These are phyloP conservation scores for Athene noctua DNA, from an alignment of 2,113 vertebrate species.

Conservation along the genomic window DNA sequence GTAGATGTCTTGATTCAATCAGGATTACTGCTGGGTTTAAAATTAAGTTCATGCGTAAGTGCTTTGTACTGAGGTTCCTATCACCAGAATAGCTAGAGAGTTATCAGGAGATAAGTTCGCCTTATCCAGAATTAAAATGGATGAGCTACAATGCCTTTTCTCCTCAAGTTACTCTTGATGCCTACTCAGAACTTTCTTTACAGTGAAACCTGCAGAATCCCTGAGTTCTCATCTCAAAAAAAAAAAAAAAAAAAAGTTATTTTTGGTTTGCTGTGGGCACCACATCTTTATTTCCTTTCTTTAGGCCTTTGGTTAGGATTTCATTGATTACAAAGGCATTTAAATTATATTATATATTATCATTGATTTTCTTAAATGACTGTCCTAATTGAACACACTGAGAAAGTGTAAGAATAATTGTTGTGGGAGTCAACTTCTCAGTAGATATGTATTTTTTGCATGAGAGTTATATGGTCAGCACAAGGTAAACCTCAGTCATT, in stretches of 20 bases:
- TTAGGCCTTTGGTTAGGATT: background rate
- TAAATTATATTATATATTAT: background rate
- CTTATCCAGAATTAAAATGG: constrained; percentile 5
- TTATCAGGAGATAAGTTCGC: constrained; percentile 6
- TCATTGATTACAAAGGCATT: background rate
- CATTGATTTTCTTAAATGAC: background rate
- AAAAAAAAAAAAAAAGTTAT: background rate
- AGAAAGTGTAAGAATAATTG: background rate
- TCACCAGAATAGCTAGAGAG: background rate
- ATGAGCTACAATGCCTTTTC: background rate
- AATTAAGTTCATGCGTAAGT: constrained; percentile 15
- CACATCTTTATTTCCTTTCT: background rate
- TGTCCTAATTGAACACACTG: background rate
- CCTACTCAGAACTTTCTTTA: background rate
- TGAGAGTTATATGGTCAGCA: background rate
- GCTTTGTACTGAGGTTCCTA: background rate
- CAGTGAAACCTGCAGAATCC: background rate
- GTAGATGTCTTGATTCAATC: constrained; percentile 31
- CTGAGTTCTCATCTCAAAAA: background rate
- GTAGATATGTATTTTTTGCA: background rate
- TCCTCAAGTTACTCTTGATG: background rate
- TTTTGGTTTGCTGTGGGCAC: background rate
- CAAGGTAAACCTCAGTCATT: background rate
- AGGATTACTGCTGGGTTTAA: constrained; percentile 35
- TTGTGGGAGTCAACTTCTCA: background rate